Evolutionary conservation across 2,113 vertebrate species (phyloP), one percentile per base, ranked within the genome.

Genomic region (Macroglossus sobrinus): DNA sequence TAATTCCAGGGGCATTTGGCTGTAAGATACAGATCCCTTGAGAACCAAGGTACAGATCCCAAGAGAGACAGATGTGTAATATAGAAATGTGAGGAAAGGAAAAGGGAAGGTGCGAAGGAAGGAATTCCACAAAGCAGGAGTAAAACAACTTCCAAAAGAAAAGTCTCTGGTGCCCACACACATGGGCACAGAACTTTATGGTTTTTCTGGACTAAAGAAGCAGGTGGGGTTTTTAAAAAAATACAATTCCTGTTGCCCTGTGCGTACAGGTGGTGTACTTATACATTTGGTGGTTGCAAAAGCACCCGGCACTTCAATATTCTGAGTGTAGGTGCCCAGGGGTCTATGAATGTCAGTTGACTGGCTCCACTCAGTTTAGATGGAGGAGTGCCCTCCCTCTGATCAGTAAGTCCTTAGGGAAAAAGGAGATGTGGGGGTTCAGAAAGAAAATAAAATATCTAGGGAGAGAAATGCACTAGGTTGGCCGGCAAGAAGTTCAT

Each of bases 1-100:
- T 97, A 55, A 97, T 93, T 97, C 96, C 50, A 7, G 94, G 79
- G 53, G 84, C 78, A 53, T 63, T 81, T 72, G 55, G 30, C 74
- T 59, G 5, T 72, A 93, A 96, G 74, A 93, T 87, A 94, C 43
- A 93, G 16, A 57, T 96, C 94, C 85, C 81, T 68, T 21, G 81
- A 68, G 91, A 91, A 57, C 50, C 72, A 57, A 75, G 85, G 75
- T 86, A 96, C 53, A 66, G 82, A 53, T 94, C 94, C 91, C 95
- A 71, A 80, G 95, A 47, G 96, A 96, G 47, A 96, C 66, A 94
- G 92, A 92, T 81, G 93, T 69, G 63, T 43, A 69, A 82, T 28
- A 63, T 30, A 82, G 92, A 95, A 96, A 96, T 57, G 19, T 85
- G 59, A 96, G 95, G 38, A 66, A 85, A 45, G 78, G 55, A 81